A percentile compares a stretch with the other conserved stretches of the same genome.
phyloP scores from a whole-genome alignment of 2,797 vertebrate species.

The Rhinatrema bivittatum region DNA sequence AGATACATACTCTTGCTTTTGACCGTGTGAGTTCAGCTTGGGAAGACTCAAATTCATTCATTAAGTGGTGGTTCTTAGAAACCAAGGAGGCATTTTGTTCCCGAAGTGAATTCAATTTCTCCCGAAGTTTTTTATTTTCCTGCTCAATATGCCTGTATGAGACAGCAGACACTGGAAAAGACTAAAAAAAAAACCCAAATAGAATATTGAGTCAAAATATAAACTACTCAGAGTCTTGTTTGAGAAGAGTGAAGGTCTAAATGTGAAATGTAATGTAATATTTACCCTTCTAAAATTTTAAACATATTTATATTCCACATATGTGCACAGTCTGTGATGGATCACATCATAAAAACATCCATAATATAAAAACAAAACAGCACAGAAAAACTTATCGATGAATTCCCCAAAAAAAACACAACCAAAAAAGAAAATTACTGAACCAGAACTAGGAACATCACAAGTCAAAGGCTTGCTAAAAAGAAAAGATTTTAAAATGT shows the following conservation, averaged over 20 bases:
- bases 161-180: slow-evolving; percentile 5
- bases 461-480: too few relatives aligned
- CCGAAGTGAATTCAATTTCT: slow-evolving; percentile 50
- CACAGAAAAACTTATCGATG: too few relatives aligned
- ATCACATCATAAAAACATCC: too few relatives aligned
- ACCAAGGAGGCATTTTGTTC: slow-evolving; percentile 69
- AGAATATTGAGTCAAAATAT: slow-evolving; percentile 11
- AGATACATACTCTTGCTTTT: slow-evolving; percentile 58
- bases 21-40: slow-evolving; percentile 57
- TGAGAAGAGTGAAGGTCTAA: background rate
- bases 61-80: slow-evolving; percentile 61
- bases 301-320: too few relatives aligned
- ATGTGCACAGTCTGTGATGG: too few relatives aligned
- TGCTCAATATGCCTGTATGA: slow-evolving; percentile 37
- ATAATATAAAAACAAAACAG: too few relatives aligned
- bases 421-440: too few relatives aligned
- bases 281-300: background rate
- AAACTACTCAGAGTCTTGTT: slow-evolving; percentile 6
- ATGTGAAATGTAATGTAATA: background rate
- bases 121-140: slow-evolving; percentile 51
- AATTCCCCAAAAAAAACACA: too few relatives aligned
- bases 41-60: slow-evolving; percentile 55
- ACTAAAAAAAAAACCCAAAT: slow-evolving; percentile 40
- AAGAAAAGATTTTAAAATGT: too few relatives aligned
- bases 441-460: too few relatives aligned